Base-by-base conservation (phyloP, 2,113 vertebrate genomes). In the Entomyzon cyanotis region DNA sequence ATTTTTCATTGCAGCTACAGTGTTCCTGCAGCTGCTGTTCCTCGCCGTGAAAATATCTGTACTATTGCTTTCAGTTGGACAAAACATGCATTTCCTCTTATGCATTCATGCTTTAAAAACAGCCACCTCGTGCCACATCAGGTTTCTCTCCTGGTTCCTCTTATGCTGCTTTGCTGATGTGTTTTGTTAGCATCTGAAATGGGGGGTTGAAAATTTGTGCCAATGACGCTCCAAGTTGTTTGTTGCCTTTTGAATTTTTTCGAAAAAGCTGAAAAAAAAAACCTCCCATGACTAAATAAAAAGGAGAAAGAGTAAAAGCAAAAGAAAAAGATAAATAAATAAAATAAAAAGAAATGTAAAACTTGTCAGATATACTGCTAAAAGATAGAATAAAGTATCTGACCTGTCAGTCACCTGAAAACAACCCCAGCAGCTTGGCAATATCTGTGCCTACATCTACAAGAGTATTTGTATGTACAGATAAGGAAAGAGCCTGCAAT, bases 21-120 rank as follows among this genome's bases (percentile, higher is more conserved):
- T 19, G n/a, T 31, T 53, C 23, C 75, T 70, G 63, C 91, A 96
- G 93, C 94, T 97, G 95, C 80, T 94, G 58, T 23, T 96, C 73
- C 64, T 62, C 0, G 0, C 88, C 10, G 37, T 39, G 46, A 86
- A 83, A 91, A 75, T 93, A 41, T 56, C 94, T 76, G 25, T 85
- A 69, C 21, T 89, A 6, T 39, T 93, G 78, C 84, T 94, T 96
- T 84, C 85, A 82, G 19, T 15, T 46, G 87, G 82, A 75, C 73
- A 90, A 88, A 82, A 20, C 28, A 76, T 42, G 65, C 22, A 49
- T 93, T 96, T 94, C 28, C 47, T 85, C 73, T 68, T 53, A 19
- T 46, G 28, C 67, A 76, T 17, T 68, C 53, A 35, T 69, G 78
- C 44, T 64, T 79, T 60, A 69, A 85, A 84, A 89, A 60, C 52